These are phyloP conservation scores for Aspidoscelis tigris DNA, from an alignment of 2,113 vertebrate species.

Conservation along the genomic window DNA sequence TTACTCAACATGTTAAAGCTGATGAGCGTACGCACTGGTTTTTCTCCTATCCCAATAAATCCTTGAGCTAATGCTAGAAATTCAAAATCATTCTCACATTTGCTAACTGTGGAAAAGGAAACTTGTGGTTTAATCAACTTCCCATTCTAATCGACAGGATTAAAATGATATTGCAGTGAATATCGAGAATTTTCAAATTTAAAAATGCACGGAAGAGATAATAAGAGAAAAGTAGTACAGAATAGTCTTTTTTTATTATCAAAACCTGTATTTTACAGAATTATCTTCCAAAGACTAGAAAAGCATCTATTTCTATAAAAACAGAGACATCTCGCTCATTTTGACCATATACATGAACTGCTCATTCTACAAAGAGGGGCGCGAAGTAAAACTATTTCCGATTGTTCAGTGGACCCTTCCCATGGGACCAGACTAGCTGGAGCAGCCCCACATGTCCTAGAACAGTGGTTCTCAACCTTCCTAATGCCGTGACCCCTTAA, in stretches of 20 bases:
- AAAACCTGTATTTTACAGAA: conserved; percentile 25
- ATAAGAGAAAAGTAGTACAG: no score
- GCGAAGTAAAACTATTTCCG: no score
- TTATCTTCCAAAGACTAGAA: conserved; percentile 53
- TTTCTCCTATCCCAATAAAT: conserved; percentile 70
- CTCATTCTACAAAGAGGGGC: background rate
- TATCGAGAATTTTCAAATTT: conserved; percentile 74
- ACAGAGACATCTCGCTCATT: conserved; percentile 1
- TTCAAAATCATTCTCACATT: conserved; percentile 79
- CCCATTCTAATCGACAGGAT: conserved; percentile 71
- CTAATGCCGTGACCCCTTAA: no score
- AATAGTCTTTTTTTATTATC: background rate
- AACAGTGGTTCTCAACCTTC: no score
- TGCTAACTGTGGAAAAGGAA: conserved; percentile 78
- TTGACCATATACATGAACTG: background rate
- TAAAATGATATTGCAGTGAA: conserved; percentile 79
- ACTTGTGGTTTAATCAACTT: conserved; percentile 76
- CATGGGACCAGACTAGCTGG: no score
- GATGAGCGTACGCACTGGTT: conserved; percentile 69
- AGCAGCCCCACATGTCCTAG: no score
- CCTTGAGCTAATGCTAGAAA: conserved; percentile 79
- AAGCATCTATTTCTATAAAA: conserved; percentile 41
- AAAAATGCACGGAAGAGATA: conserved; percentile 35
- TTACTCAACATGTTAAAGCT: conserved; percentile 79
- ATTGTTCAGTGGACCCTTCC: no score